A percentile compares a stretch with the other conserved stretches of the same genome.
Conservation (phyloP, 2,113 vertebrate genomes). For the Manacus vitellinus region DNA sequence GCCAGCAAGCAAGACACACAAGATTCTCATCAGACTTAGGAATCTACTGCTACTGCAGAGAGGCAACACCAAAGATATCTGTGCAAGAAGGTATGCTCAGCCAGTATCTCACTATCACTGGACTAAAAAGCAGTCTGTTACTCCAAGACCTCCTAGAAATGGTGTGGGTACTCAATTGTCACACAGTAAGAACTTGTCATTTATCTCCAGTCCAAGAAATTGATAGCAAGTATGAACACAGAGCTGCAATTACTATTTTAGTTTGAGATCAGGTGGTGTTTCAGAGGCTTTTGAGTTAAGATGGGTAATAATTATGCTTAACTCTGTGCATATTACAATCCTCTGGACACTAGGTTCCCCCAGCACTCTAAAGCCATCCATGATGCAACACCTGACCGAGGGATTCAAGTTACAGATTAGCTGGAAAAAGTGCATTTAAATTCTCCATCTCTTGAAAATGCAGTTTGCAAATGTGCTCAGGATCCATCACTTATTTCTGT, state of each 20-base stretch:
- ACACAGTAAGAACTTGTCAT: not conserved
- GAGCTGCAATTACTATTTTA: not conserved
- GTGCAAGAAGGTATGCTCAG: not conserved
- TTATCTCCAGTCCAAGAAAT: not conserved
- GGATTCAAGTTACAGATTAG: not conserved
- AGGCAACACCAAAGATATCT: not conserved
- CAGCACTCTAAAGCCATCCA: not conserved
- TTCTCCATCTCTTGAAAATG: not conserved
- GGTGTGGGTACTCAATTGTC: not conserved
- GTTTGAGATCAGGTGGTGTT: not conserved
- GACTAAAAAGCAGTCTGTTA: not conserved
- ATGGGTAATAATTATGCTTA: not conserved
- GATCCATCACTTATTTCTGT: not conserved
- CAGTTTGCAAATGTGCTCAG: not conserved
- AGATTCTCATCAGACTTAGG: not conserved
- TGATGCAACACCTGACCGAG: rapidly evolving
- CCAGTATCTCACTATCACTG: not conserved
- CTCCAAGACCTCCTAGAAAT: not conserved
- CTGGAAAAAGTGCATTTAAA: not conserved
- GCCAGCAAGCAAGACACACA: not conserved
- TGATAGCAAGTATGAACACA: not conserved
- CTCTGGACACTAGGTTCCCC: not conserved
- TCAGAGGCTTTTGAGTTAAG: not conserved
- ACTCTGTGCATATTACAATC: not conserved
- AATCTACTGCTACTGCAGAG: not conserved